Conservation (phyloP, 2,888 invertebrate species). For the Nephrotoma appendiculata region DNA sequence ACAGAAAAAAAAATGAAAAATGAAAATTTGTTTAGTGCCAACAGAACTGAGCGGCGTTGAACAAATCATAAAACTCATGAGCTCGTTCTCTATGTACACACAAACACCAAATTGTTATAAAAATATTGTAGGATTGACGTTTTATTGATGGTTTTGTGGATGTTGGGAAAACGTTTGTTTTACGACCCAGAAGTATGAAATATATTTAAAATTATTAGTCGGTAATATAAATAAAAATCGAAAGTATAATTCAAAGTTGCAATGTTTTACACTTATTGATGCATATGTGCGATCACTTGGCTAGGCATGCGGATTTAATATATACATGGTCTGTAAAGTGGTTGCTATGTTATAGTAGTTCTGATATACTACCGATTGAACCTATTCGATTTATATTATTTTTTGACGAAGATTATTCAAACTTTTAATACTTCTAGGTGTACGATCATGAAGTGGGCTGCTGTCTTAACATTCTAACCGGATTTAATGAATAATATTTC, state of each 20-base stretch:
- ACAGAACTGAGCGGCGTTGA: not conserved
- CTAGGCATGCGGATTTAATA: no score
- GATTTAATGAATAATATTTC: no score
- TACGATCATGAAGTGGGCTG: no score
- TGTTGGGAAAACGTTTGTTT: not conserved
- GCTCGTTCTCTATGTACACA: not conserved
- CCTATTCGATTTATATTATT: no score
- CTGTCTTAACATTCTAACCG: no score
- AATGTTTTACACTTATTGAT: not conserved
- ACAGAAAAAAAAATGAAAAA: not conserved
- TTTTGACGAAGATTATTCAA: no score
- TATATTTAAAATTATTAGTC: not conserved
- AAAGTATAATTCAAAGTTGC: not conserved
- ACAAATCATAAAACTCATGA: not conserved
- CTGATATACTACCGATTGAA: no score
- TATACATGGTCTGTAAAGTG: no score
- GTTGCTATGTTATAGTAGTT: no score
- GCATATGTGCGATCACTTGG: no score
- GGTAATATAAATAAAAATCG: not conserved
- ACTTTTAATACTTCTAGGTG: no score
- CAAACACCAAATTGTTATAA: not conserved
- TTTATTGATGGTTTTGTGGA: not conserved
- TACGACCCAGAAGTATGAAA: not conserved
- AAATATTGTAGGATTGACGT: not conserved
- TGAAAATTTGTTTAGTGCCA: not conserved